Percentiles rank a stretch among this genome's conserved stretches.
Evolutionary conservation across 2,888 invertebrate genomes (phyloP).

Genomic region (Arrhopalites spinosus): DNA sequence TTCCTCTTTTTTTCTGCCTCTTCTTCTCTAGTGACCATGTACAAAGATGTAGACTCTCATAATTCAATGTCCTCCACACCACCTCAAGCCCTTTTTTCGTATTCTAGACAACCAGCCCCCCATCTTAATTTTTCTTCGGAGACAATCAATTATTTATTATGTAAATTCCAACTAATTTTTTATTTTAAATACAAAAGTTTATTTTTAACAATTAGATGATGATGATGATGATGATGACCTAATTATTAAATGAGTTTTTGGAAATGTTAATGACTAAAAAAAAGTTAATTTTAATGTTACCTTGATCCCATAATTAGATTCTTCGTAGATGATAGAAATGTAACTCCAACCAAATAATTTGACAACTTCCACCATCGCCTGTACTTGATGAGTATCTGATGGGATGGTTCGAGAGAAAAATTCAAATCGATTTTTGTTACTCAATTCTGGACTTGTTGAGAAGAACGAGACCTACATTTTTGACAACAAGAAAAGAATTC

Average conservation of each 20-base stretch:
- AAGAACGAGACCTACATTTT: constrained; percentile 94
- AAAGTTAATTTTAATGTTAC: constrained; percentile 61
- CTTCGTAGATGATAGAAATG: constrained; percentile 93
- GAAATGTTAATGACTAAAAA: too few relatives aligned
- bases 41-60: too few relatives aligned
- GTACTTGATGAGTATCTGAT: constrained; percentile 90
- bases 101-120: too few relatives aligned
- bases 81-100: too few relatives aligned
- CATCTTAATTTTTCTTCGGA: too few relatives aligned
- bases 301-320: constrained; percentile 94
- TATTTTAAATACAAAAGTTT: too few relatives aligned
- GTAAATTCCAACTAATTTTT: too few relatives aligned
- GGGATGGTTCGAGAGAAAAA: constrained; percentile 94
- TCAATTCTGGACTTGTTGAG: constrained; percentile 91
- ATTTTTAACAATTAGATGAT: too few relatives aligned
- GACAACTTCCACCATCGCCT: constrained; percentile 94
- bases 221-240: too few relatives aligned
- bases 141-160: too few relatives aligned
- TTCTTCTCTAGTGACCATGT: background rate
- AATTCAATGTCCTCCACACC: background rate
- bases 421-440: constrained; percentile 92
- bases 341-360: constrained; percentile 87
- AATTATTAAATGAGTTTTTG: too few relatives aligned
- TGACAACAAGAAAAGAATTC: background rate
- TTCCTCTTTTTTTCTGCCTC: background rate